Percentiles rank a stretch among this genome's conserved stretches.
These are phyloP conservation scores for Hirtodrosophila duncani DNA, from an alignment of 2,888 invertebrate species.

Conservation along the genomic window DNA sequence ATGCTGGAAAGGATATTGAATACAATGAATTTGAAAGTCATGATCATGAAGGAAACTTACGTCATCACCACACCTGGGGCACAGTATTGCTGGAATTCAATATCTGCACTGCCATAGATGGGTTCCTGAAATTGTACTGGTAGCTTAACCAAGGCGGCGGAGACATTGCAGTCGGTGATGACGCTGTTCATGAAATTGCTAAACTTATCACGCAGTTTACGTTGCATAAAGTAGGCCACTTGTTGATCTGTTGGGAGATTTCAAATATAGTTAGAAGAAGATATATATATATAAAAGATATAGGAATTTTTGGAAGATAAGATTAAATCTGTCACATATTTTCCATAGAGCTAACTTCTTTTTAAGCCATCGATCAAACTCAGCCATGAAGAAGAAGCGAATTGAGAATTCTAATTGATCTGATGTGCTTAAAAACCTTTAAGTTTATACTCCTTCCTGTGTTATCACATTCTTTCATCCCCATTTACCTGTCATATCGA, in stretches of 20 bases:
- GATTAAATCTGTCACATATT: too few species aligned
- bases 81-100: slow-evolving; percentile 88
- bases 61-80: slow-evolving; percentile 90
- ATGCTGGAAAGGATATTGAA: slow-evolving; percentile 80
- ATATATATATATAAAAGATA: too few species aligned
- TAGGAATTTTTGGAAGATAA: too few species aligned
- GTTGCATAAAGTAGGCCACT: slow-evolving; percentile 86
- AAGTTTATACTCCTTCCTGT: too few species aligned
- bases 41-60: slow-evolving; percentile 80
- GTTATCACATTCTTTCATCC: too few species aligned
- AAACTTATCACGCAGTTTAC: slow-evolving; percentile 84
- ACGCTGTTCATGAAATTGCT: slow-evolving; percentile 83
- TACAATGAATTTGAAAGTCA: neutral
- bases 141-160: slow-evolving; percentile 80
- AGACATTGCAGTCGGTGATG: slow-evolving; percentile 83
- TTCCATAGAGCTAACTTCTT: too few species aligned
- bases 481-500: slow-evolving; percentile 86
- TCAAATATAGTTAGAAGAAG: too few species aligned
- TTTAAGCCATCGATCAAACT: too few species aligned
- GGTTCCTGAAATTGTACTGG: slow-evolving; percentile 86
- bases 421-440: too few species aligned
- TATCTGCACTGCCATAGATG: slow-evolving; percentile 83
- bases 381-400: too few species aligned
- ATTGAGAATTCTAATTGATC: too few species aligned
- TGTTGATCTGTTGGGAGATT: slow-evolving; percentile 85